These are phyloP conservation scores for Asobara japonica DNA, from an alignment of 1,140 invertebrate genomes.

Conservation along the genomic window DNA sequence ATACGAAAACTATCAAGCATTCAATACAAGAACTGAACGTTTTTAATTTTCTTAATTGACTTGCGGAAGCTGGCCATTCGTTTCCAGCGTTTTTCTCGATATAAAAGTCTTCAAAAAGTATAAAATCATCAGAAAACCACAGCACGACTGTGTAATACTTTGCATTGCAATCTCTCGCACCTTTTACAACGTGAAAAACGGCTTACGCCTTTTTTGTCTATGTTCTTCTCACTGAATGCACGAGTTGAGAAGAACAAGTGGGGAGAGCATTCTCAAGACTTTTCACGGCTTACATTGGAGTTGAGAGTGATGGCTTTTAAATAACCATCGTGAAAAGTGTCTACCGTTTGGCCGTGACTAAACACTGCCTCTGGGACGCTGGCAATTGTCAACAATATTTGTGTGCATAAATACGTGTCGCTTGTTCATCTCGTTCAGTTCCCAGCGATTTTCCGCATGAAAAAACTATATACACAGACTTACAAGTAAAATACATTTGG, in stretches of 20 bases:
- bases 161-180: conserved; percentile 36
- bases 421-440: neutral
- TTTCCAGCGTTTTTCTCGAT: neutral
- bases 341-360: neutral
- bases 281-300: neutral
- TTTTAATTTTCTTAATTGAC: neutral
- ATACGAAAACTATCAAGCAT: too few relatives aligned
- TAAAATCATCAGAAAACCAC: conserved; percentile 6
- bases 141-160: conserved; percentile 27
- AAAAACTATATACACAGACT: too few relatives aligned
- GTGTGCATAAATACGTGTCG: neutral
- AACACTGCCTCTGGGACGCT: neutral
- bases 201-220: neutral
- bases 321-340: conserved; percentile 3
- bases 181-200: conserved; percentile 17
- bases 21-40: neutral
- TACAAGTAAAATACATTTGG: too few relatives aligned
- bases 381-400: neutral
- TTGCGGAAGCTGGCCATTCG: neutral
- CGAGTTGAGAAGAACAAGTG: neutral
- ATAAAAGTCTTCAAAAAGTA: neutral
- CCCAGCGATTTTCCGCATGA: neutral
- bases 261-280: neutral
- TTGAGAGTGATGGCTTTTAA: neutral
- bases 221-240: neutral